A percentile compares a stretch with the other conserved stretches of the same genome.
Evolutionary conservation across 2,113 vertebrate genomes (phyloP).

Genomic region (Pluvialis apricaria): DNA sequence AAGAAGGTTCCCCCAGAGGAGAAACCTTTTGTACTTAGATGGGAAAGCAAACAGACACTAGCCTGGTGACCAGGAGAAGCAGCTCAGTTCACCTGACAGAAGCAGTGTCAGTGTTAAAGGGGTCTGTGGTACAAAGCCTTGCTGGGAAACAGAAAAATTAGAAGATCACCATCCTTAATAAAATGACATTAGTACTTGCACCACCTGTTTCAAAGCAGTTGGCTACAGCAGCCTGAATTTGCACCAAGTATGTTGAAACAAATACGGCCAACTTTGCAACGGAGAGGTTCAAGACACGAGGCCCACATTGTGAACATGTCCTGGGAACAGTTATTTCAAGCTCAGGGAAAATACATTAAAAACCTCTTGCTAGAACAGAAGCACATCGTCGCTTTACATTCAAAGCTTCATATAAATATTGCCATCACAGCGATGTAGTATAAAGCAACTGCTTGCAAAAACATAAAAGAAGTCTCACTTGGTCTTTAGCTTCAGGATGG

Average conservation of each 20-base stretch:
- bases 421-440: neutral
- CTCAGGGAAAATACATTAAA: neutral
- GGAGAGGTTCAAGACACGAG: rapidly evolving
- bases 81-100: neutral
- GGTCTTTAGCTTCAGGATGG: neutral
- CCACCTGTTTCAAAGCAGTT: neutral
- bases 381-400: neutral
- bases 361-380: neutral
- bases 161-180: neutral
- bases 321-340: neutral
- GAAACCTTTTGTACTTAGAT: rapidly evolving
- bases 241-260: neutral
- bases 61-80: neutral
- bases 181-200: neutral
- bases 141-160: neutral
- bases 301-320: neutral
- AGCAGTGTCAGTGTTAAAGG: neutral
- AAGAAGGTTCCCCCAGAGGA: neutral
- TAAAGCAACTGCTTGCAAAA: neutral
- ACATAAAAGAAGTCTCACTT: neutral
- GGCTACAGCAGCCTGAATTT: neutral
- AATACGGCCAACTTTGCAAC: neutral
- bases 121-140: neutral
- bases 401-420: neutral
- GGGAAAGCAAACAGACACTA: neutral